phyloP scores from a whole-genome alignment of 2,888 invertebrate species.

The Dione vanillae region DNA sequence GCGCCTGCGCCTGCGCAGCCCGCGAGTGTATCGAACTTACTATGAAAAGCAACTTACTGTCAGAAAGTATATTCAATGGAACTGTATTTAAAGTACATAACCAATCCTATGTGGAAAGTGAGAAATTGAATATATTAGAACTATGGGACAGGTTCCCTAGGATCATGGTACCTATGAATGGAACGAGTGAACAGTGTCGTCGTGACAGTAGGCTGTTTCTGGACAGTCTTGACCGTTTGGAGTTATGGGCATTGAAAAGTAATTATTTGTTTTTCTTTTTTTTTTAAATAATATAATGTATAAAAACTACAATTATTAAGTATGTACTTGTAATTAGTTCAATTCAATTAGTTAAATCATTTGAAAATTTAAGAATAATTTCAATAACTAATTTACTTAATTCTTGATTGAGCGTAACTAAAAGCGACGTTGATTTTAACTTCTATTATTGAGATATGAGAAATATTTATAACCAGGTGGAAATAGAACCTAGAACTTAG shows the following conservation, averaged over 20 bases:
- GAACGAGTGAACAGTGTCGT: constrained; percentile 76
- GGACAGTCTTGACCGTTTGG: constrained; percentile 69
- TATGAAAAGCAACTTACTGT: constrained; percentile 62
- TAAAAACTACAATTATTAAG: not conserved
- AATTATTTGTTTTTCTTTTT: constrained; percentile 51
- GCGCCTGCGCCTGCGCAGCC: constrained; percentile 54
- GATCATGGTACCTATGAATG: constrained; percentile 75
- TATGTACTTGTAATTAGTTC: too few relatives aligned
- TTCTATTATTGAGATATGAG: too few relatives aligned
- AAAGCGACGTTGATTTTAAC: too few relatives aligned
- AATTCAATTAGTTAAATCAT: too few relatives aligned
- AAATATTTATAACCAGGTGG: too few relatives aligned
- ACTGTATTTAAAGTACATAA: constrained; percentile 68
- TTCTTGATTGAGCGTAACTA: too few relatives aligned
- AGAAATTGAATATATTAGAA: constrained; percentile 64
- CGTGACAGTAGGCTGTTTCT: constrained; percentile 70
- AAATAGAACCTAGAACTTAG: too few relatives aligned
- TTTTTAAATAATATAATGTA: too few relatives aligned
- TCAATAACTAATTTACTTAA: too few relatives aligned
- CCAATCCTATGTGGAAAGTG: constrained; percentile 62
- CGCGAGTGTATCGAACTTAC: constrained; percentile 79
- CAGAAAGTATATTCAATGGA: constrained; percentile 66
- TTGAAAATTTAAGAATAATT: too few relatives aligned
- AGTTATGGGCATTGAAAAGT: constrained; percentile 85
- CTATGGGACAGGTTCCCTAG: constrained; percentile 74